These are phyloP conservation scores for Imbricaverruca yamaguchii DNA, from an alignment of 2,888 invertebrate species.

Conservation along the genomic window DNA sequence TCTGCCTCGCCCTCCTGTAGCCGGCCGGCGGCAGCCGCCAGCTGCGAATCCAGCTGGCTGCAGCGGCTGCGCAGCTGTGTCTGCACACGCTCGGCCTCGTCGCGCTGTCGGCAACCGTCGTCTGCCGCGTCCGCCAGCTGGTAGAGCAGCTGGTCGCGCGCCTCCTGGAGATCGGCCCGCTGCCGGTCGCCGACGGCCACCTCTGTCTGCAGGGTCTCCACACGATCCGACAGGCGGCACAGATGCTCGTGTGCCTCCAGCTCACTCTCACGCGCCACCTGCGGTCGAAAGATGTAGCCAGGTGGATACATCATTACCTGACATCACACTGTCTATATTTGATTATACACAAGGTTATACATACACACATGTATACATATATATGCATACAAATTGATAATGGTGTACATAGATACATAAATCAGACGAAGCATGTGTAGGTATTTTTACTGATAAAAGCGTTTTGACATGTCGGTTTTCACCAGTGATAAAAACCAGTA, in stretches of 20 bases:
- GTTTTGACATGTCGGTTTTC: too few relatives aligned
- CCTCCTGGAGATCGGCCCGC: not conserved
- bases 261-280: conserved; percentile 21
- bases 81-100: not conserved
- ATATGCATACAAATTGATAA: too few relatives aligned
- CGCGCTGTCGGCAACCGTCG: not conserved
- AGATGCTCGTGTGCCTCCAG: not conserved
- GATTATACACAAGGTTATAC: too few relatives aligned
- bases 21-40: not conserved
- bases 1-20: not conserved
- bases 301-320: too few relatives aligned
- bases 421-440: too few relatives aligned
- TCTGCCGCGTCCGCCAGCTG: conserved; percentile 2
- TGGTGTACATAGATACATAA: too few relatives aligned
- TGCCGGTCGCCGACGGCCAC: not conserved
- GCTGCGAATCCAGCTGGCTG: not conserved
- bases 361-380: too few relatives aligned
- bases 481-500: too few relatives aligned
- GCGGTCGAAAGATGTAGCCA: not conserved
- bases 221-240: not conserved
- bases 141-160: not conserved
- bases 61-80: not conserved
- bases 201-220: not conserved
- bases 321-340: too few relatives aligned
- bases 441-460: too few relatives aligned